Base-by-base conservation (phyloP, 1,140 invertebrate species). In the Portunus trituberculatus region DNA sequence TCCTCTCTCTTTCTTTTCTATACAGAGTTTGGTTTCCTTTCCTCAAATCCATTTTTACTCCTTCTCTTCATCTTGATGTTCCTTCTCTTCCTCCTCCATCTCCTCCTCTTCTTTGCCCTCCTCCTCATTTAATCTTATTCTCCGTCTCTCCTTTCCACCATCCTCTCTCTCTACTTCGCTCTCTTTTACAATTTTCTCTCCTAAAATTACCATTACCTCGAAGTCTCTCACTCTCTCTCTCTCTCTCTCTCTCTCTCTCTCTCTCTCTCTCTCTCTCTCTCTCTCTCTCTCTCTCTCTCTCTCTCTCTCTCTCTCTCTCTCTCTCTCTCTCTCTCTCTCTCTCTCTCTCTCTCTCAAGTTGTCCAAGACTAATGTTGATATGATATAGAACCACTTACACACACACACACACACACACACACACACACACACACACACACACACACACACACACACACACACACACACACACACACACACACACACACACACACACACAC, bases 291-390 rank as follows among this genome's bases (percentile, higher is more conserved):
- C 76, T 28, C 76, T 28, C 76, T 82, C 76, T 82, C 76, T 82
- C 76, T 82, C 76, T 28, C 76, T 82, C 76, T 82, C 76, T 82
- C 28, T 82, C 28, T 28, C 76, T 28, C 76, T 28, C 76, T 82
- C 76, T 82, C 76, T 82, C 76, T 82, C 76, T 82, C 76, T 82
- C 76, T 28, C 76, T 82, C 76, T 82, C 76, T 82, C 76, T 82
- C 76, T 82, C 28, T 82, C 76, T 28, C 76, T 28, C 76, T 82
- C 76, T 82, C 76, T 0, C 76, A 82, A 20, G 76, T 82, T 20
- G 76, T 3, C 39, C 39, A 39, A 1, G 6, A 39, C 1, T 39
- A 39, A 39, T 39, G 39, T 39, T 39, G 39, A 2, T 39, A 2
- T 39, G 39, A 39, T 39, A 39, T 39, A 39, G 1, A 39, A 39